phyloP scores from a whole-genome alignment of 2,888 invertebrate genomes.

The Brachyptera risi region DNA sequence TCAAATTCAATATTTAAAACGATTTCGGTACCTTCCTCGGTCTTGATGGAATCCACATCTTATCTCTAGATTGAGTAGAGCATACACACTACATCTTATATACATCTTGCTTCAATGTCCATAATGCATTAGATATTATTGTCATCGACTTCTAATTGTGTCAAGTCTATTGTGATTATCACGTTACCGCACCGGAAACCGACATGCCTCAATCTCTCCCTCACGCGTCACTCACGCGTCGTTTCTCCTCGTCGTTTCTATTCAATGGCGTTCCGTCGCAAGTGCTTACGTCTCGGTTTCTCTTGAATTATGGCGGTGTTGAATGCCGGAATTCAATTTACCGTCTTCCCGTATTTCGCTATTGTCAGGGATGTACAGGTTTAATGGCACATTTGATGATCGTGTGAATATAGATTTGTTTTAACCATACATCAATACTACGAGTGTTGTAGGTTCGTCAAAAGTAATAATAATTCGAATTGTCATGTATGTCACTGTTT shows the following conservation, averaged over 20 bases:
- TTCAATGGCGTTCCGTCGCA: background rate
- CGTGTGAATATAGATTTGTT: background rate
- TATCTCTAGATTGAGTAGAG: too few relatives aligned
- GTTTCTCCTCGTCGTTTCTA: background rate
- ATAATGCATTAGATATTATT: background rate
- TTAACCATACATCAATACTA: too few relatives aligned
- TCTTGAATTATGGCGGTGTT: too few relatives aligned
- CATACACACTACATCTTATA: too few relatives aligned
- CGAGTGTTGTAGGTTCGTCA: too few relatives aligned
- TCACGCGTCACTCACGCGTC: slow-evolving; percentile 13
- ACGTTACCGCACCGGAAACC: slow-evolving; percentile 5
- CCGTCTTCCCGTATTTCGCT: slow-evolving; percentile 5
- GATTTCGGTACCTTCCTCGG: too few relatives aligned
- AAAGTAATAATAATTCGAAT: too few relatives aligned
- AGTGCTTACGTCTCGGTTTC: too few relatives aligned
- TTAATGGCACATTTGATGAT: too few relatives aligned
- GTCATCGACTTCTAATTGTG: background rate
- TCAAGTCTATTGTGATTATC: background rate
- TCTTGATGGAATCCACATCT: too few relatives aligned
- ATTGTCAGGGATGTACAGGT: background rate
- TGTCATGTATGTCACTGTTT: too few relatives aligned
- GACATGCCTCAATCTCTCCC: background rate
- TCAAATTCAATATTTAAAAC: too few relatives aligned
- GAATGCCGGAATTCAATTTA: slow-evolving; percentile 16
- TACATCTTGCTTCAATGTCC: slow-evolving; percentile 1